phyloP scores from a whole-genome alignment of 2,888 invertebrate species.

The Tachina lurida region DNA sequence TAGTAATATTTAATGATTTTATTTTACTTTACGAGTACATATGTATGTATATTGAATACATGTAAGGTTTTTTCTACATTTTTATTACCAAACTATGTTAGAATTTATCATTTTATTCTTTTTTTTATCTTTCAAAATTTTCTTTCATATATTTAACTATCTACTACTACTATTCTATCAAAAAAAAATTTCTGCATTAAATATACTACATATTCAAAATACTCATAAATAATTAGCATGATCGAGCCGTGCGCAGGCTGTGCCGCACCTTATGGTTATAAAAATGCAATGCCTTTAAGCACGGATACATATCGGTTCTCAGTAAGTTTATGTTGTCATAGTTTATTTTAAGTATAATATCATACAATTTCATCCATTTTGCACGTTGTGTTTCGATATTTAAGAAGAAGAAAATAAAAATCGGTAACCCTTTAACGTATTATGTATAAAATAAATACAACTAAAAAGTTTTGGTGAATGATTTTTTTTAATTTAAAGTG shows the following conservation, averaged over 20 bases:
- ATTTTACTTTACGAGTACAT: background rate
- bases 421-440: background rate
- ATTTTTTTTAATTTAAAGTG: slow-evolving; percentile 16
- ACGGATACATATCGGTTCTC: slow-evolving; percentile 92
- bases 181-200: slow-evolving; percentile 57
- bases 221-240: slow-evolving; percentile 84
- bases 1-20: slow-evolving; percentile 17
- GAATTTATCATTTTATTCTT: slow-evolving; percentile 61
- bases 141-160: slow-evolving; percentile 60
- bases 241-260: slow-evolving; percentile 90
- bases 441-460: background rate
- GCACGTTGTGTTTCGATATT: slow-evolving; percentile 13
- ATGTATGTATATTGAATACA: slow-evolving; percentile 4
- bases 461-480: slow-evolving; percentile 12
- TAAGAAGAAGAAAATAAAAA: background rate
- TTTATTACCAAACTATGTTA: slow-evolving; percentile 19
- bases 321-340: slow-evolving; percentile 86
- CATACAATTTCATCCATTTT: slow-evolving; percentile 32
- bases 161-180: slow-evolving; percentile 47
- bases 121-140: slow-evolving; percentile 59
- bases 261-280: slow-evolving; percentile 97
- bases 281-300: slow-evolving; percentile 95
- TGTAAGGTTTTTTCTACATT: slow-evolving; percentile 8
- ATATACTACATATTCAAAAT: slow-evolving; percentile 54
- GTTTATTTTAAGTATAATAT: slow-evolving; percentile 51